phyloP scores from a whole-genome alignment of 1,140 invertebrate genomes.

The Bombus cullumanus region DNA sequence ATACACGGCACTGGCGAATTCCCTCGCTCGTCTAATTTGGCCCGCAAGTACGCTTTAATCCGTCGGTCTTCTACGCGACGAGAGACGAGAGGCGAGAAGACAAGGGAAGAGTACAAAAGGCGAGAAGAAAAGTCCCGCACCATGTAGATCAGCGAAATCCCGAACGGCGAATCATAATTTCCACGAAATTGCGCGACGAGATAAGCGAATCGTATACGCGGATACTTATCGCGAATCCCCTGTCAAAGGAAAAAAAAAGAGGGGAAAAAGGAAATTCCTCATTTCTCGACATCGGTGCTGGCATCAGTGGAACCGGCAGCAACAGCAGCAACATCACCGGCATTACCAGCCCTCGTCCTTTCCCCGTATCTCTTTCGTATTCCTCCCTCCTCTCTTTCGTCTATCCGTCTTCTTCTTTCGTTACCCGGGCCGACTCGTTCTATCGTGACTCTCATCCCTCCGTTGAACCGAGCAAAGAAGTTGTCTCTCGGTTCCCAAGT shows the following conservation, averaged over 20 bases:
- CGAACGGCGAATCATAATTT: conserved; percentile 62
- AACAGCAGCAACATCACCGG: conserved; percentile 46
- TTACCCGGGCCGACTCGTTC: not conserved
- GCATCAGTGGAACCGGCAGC: conserved; percentile 30
- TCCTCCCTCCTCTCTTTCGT: conserved; percentile 5
- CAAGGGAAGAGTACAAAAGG: not conserved
- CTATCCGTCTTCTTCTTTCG: not conserved
- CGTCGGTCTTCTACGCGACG: not conserved
- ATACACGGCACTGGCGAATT: not conserved
- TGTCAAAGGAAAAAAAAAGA: conserved; percentile 14
- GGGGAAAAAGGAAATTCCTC: conserved; percentile 16
- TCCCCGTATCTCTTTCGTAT: conserved; percentile 22
- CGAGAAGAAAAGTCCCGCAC: not conserved
- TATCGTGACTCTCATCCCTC: conserved; percentile 43
- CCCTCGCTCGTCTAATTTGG: not conserved
- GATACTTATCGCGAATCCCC: conserved; percentile 55
- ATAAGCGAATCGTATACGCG: conserved; percentile 44
- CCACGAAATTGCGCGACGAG: conserved; percentile 48
- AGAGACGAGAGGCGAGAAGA: not conserved
- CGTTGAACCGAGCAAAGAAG: conserved; percentile 42
- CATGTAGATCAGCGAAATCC: not conserved
- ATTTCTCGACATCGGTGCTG: conserved; percentile 29
- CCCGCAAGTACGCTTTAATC: not conserved
- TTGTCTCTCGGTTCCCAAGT: conserved; percentile 69
- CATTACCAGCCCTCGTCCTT: conserved; percentile 30